Conservation (phyloP, 2,797 vertebrate species). For the Syncerus caffer region DNA sequence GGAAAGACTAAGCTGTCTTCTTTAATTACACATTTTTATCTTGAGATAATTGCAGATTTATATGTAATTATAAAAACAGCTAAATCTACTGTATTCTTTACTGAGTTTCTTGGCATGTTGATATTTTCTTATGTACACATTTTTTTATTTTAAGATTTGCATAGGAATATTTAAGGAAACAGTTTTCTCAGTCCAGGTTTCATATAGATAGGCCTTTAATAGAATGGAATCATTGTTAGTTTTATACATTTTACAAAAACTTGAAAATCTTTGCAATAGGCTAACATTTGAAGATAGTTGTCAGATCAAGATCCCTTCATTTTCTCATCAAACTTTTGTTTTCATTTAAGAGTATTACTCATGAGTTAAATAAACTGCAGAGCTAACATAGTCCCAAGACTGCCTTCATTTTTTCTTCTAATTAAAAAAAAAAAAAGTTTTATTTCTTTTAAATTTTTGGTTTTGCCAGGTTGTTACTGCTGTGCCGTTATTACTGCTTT, state of each 20-base stretch:
- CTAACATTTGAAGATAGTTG: background rate
- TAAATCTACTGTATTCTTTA: background rate
- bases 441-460: background rate
- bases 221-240: background rate
- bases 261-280: background rate
- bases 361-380: background rate
- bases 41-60: background rate
- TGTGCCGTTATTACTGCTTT: background rate
- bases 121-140: background rate
- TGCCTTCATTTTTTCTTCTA: background rate
- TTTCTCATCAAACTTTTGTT: background rate
- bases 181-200: conserved; percentile 15
- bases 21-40: background rate
- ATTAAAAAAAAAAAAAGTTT: background rate
- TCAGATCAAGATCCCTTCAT: background rate
- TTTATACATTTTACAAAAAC: background rate
- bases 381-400: background rate
- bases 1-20: background rate
- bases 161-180: background rate
- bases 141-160: background rate
- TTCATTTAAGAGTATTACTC: background rate
- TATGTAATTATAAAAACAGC: background rate
- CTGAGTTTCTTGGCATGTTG: background rate
- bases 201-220: background rate
- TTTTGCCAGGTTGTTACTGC: background rate